Evolutionary conservation across 2,113 vertebrate genomes (phyloP).

Genomic region (Urocitellus parryii): DNA sequence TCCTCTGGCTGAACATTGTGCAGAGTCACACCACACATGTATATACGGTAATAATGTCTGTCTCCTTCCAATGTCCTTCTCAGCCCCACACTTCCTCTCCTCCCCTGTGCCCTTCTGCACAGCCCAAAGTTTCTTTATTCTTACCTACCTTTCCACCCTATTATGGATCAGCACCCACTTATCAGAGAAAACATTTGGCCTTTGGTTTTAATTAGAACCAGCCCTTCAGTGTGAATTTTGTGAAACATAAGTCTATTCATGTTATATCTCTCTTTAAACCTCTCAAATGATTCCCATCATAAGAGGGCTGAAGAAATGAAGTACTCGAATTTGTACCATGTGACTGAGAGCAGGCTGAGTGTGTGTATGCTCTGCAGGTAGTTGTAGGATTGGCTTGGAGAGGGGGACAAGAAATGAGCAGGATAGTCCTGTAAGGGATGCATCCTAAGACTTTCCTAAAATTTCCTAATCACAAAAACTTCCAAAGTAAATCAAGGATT

Average conservation of each 20-base stretch:
- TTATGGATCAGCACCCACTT: too few species aligned
- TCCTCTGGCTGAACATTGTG: too few species aligned
- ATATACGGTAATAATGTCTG: too few species aligned
- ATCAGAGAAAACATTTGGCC: too few species aligned
- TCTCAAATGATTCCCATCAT: background rate
- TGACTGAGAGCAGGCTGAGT: background rate
- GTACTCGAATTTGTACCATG: background rate
- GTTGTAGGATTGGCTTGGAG: background rate
- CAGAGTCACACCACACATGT: too few species aligned
- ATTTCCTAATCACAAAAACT: background rate
- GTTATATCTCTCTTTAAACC: background rate
- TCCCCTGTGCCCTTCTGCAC: too few species aligned
- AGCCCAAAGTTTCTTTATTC: too few species aligned
- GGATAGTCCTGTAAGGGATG: background rate
- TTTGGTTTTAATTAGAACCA: background rate
- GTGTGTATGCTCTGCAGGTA: background rate
- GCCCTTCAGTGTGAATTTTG: background rate
- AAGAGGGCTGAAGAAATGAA: background rate
- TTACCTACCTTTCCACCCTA: too few species aligned
- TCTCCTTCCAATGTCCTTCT: too few species aligned
- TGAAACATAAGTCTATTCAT: background rate
- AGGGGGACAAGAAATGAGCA: background rate
- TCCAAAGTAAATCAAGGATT: background rate
- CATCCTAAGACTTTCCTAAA: background rate
- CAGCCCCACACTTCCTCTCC: too few species aligned